Conservation (phyloP, 1,140 invertebrate species). For the Meloidogyne exigua region DNA sequence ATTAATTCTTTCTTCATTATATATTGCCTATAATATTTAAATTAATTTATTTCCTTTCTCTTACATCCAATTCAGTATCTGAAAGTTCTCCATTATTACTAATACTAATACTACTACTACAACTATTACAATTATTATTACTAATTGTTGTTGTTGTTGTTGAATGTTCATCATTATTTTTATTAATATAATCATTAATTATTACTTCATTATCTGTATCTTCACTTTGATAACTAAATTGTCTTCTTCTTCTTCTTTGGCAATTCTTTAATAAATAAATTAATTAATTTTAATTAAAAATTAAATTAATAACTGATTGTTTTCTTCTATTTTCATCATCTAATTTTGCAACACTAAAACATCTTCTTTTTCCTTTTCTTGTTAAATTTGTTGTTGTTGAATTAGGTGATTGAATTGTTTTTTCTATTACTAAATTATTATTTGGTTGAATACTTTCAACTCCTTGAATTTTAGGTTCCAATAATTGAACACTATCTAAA, state of each 20-base stretch:
- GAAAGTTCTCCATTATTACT: slow-evolving; percentile 9
- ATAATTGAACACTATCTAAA: slow-evolving; percentile 21
- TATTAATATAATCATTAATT: neutral
- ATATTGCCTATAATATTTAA: slow-evolving; percentile 14
- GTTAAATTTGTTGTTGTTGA: neutral
- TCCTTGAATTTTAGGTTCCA: slow-evolving; percentile 11
- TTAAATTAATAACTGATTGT: neutral
- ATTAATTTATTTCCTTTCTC: neutral
- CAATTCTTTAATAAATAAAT: neutral
- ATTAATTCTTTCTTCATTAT: slow-evolving; percentile 30
- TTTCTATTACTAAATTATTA: too few relatives aligned
- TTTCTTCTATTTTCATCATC: neutral
- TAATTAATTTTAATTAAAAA: neutral
- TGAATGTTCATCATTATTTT: neutral
- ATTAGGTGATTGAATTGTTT: neutral
- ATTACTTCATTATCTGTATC: neutral
- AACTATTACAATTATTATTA: too few relatives aligned
- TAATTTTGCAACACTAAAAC: slow-evolving; percentile 19
- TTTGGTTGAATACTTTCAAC: neutral
- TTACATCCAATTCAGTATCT: slow-evolving; percentile 23
- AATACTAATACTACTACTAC: too few relatives aligned
- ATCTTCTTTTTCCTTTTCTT: neutral
- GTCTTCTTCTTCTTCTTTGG: neutral
- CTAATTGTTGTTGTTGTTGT: neutral
- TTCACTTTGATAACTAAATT: slow-evolving; percentile 5